Evolutionary conservation across 2,797 vertebrate genomes (phyloP).

Genomic region (Sphaeramia orbicularis): DNA sequence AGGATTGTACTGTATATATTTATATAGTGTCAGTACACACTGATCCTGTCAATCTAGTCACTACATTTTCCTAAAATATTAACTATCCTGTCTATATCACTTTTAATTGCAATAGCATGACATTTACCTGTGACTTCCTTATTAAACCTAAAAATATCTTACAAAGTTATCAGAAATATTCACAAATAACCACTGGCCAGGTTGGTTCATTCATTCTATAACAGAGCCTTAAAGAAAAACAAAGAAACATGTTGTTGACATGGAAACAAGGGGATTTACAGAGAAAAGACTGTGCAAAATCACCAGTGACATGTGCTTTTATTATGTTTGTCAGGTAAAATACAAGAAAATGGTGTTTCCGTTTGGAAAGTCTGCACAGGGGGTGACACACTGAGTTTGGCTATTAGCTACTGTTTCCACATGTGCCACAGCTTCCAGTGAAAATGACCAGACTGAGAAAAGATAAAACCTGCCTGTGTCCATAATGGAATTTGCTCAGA

Average conservation of each 20-base stretch:
- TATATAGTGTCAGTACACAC: background rate
- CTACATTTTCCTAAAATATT: background rate
- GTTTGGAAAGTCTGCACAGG: constrained; percentile 46
- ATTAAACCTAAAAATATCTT: constrained; percentile 2
- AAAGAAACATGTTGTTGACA: constrained; percentile 50
- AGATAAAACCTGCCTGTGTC: constrained; percentile 68
- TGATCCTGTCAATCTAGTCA: constrained; percentile 13
- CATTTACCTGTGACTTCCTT: background rate
- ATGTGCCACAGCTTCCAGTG: constrained; percentile 55
- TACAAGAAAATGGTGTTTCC: constrained; percentile 41
- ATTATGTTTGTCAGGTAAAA: constrained; percentile 62
- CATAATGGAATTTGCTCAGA: constrained; percentile 56
- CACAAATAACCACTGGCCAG: background rate
- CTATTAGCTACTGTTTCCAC: constrained; percentile 73
- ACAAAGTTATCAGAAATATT: background rate
- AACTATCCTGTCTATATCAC: background rate
- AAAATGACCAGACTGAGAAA: constrained; percentile 74
- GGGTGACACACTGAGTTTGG: constrained; percentile 23
- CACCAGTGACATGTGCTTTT: constrained; percentile 23
- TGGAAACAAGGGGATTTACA: constrained; percentile 52
- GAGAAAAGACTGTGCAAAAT: constrained; percentile 16
- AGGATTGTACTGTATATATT: background rate
- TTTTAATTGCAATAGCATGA: background rate
- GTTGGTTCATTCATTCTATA: constrained; percentile 5
- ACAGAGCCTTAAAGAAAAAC: constrained; percentile 4